Evolutionary conservation across 2,113 vertebrate species (phyloP), one percentile per base, ranked within the genome.

Genomic region (Alces alces): DNA sequence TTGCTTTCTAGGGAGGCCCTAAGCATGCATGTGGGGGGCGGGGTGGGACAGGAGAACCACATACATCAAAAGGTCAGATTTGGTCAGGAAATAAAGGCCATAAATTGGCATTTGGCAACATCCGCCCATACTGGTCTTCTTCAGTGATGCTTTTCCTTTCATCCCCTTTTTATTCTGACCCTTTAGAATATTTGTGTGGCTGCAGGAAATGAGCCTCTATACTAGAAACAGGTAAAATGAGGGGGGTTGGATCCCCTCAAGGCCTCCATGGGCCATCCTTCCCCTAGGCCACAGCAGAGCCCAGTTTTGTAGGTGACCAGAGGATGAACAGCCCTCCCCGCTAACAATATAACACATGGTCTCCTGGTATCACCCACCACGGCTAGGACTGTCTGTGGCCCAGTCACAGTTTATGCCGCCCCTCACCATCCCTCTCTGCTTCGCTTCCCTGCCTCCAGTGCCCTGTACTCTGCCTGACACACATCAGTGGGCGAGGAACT

Each of bases 1-100:
- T 55, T 76, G 36, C 60, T 39, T 92, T 85, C 80, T 85, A 78
- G 28, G n/a, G 58, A 91, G 55, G 21, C 36, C 82, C 15, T 4
- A 28, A 61, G 57, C 47, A 19, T 8, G 8, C 27, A 19, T 82
- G 36, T 28, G 30, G 30, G 45, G 25, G 30, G 2, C 7, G 19
- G 12, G 9, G 13, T 5, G 61, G 30, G 57, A 76, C 39, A 76
- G 70, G 21, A 79, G 21, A 89, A 23, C 23, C 45, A 45, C n/a
- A 13, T 28, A 50, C 58, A 97, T 55, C 97, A 92, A 95, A 97
- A 30, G 30, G 50, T 57, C 57, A 30, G 57, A 90, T 88, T 55
- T 92, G 84, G 73, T 87, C 73, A 85, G 86, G 86, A 97, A 88
- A 96, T 93, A 47, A 95, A 70, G 86, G 86, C 43, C 55, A 78